Percentiles rank a stretch among this genome's conserved stretches.
These are phyloP conservation scores for Lota lota DNA, from an alignment of 2,113 vertebrate species.

Conservation along the genomic window DNA sequence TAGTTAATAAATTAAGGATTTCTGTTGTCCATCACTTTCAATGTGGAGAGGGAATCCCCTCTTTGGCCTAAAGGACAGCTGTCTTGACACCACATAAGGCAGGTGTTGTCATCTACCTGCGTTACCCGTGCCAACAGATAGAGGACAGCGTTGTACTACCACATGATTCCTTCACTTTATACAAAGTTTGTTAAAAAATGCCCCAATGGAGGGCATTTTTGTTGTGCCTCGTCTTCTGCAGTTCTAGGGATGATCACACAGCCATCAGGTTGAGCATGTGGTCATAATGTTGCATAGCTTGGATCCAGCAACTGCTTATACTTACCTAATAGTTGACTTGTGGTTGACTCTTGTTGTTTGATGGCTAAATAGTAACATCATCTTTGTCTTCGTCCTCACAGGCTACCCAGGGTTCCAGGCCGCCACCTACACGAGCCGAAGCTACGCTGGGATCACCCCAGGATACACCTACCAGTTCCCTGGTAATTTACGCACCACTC, in stretches of 20 bases:
- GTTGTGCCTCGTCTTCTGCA: no score
- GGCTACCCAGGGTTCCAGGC: conserved; percentile 98
- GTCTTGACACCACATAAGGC: background rate
- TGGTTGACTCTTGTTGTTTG: no score
- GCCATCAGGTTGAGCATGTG: no score
- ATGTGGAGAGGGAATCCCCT: no score
- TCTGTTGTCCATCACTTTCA: no score
- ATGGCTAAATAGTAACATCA: background rate
- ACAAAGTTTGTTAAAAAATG: no score
- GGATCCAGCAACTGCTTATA: no score
- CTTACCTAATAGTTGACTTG: no score
- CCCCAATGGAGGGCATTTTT: no score
- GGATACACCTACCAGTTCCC: conserved; percentile 99
- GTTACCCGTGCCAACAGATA: conserved; percentile 14
- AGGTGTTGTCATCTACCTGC: conserved; percentile 45
- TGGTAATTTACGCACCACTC: conserved; percentile 75
- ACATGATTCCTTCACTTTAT: background rate
- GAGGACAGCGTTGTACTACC: conserved; percentile 17
- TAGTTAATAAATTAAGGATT: no score
- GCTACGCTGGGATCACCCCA: conserved; percentile 94
- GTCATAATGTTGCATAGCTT: no score
- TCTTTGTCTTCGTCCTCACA: conserved; percentile 45
- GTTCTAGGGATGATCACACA: no score
- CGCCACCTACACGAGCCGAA: conserved; percentile 93
- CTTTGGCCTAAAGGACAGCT: background rate